Percentiles rank a stretch among this genome's conserved stretches.
These are phyloP conservation scores for Conchocele bisecta DNA, from an alignment of 2,888 invertebrate species.

Conservation along the genomic window DNA sequence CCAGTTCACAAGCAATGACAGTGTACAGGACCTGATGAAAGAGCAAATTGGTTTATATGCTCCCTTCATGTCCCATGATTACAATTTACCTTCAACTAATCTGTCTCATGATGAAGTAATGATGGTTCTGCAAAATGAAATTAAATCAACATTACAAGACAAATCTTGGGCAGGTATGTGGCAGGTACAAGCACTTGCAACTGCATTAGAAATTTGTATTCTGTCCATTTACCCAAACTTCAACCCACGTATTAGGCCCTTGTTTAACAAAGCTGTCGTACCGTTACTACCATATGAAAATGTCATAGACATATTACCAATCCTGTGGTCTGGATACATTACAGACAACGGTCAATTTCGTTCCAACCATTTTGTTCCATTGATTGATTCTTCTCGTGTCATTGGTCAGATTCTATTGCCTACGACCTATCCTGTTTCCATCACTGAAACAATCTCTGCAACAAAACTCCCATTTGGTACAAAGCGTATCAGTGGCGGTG, in stretches of 20 bases:
- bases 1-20: not conserved
- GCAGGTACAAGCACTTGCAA: constrained; percentile 17
- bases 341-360: constrained; percentile 2
- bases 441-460: too few species aligned
- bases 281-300: constrained; percentile 2
- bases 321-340: constrained; percentile 18
- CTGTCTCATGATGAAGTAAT: not conserved
- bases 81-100: not conserved
- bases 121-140: constrained; percentile 17
- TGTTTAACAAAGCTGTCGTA: constrained; percentile 2
- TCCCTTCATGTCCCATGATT: constrained; percentile 1
- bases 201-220: constrained; percentile 10
- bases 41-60: constrained; percentile 12
- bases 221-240: constrained; percentile 19
- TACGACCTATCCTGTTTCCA: too few species aligned
- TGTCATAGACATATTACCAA: not conserved
- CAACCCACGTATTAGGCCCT: constrained; percentile 1
- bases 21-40: constrained; percentile 2
- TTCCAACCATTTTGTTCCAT: constrained; percentile 24
- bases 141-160: constrained; percentile 6
- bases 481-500: too few species aligned
- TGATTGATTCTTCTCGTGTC: not conserved
- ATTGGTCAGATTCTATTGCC: too few species aligned
- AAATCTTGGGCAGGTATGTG: constrained; percentile 25
- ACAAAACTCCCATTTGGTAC: too few species aligned